A percentile compares a stretch with the other conserved stretches of the same genome.
phyloP scores from a whole-genome alignment of 2,888 invertebrate genomes.

The Amphipyra tragopoginis region DNA sequence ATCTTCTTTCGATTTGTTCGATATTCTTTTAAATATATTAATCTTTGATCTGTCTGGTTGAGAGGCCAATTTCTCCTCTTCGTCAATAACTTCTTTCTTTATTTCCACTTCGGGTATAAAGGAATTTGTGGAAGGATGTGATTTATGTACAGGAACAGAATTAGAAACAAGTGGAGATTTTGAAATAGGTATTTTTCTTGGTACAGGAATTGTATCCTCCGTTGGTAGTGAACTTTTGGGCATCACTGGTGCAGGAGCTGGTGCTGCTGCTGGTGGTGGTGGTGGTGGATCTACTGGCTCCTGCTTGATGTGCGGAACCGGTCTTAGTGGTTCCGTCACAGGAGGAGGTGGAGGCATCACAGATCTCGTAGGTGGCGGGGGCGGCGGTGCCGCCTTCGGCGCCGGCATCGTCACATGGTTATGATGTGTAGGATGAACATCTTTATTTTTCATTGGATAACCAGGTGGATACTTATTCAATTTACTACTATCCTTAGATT shows the following conservation, averaged over 20 bases:
- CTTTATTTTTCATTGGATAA: slow-evolving; percentile 80
- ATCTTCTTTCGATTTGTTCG: slow-evolving; percentile 93
- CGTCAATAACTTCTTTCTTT: slow-evolving; percentile 87
- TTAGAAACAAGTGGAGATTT: slow-evolving; percentile 85
- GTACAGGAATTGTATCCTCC: slow-evolving; percentile 85
- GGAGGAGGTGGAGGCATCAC: slow-evolving; percentile 69
- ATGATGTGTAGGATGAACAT: slow-evolving; percentile 81
- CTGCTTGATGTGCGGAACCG: slow-evolving; percentile 77
- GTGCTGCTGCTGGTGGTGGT: slow-evolving; percentile 32
- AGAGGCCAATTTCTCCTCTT: slow-evolving; percentile 91
- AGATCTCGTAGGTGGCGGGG: slow-evolving; percentile 64
- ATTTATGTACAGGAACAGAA: slow-evolving; percentile 77
- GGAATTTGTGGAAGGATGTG: slow-evolving; percentile 71
- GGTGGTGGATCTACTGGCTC: slow-evolving; percentile 75
- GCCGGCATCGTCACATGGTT: slow-evolving; percentile 83
- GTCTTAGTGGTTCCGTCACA: slow-evolving; percentile 70
- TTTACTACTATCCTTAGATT: slow-evolving; percentile 87
- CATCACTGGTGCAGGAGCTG: slow-evolving; percentile 58
- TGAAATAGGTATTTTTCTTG: slow-evolving; percentile 86
- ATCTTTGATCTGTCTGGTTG: slow-evolving; percentile 96
- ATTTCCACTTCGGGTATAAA: slow-evolving; percentile 80
- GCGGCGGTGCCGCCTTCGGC: slow-evolving; percentile 72
- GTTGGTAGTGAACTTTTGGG: slow-evolving; percentile 64
- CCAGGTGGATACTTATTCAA: slow-evolving; percentile 84
- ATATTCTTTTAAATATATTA: slow-evolving; percentile 96